A percentile compares a stretch with the other conserved stretches of the same genome.
Evolutionary conservation across 2,113 vertebrate species (phyloP).

Genomic region (Hirundichthys speculiger): DNA sequence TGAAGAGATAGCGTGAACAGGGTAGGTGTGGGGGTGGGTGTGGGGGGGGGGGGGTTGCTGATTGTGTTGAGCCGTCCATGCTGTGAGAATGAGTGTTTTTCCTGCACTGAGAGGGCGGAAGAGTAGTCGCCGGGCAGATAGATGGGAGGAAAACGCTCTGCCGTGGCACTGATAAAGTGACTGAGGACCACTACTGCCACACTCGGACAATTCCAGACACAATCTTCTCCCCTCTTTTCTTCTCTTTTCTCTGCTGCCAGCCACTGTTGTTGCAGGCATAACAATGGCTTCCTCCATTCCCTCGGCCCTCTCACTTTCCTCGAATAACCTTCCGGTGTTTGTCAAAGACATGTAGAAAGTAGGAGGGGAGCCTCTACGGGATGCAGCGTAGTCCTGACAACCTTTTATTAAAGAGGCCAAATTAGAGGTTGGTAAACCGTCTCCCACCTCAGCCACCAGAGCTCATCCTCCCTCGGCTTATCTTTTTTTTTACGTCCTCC

Average conservation of each 20-base stretch:
- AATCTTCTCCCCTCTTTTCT: constrained; percentile 69
- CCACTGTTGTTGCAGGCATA: constrained; percentile 65
- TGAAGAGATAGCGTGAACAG: constrained; percentile 53
- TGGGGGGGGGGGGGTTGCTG: constrained; percentile 11
- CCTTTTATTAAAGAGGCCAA: constrained; percentile 75
- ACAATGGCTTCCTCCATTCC: constrained; percentile 63
- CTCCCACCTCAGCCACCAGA: constrained; percentile 9
- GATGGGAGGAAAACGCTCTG: constrained; percentile 67
- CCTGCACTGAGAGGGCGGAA: constrained; percentile 52
- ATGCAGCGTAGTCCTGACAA: constrained; percentile 68
- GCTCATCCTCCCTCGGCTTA: constrained; percentile 44
- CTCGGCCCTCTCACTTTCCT: constrained; percentile 1
- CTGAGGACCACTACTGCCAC: constrained; percentile 73
- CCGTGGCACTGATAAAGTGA: constrained; percentile 80
- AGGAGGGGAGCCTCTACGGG: constrained; percentile 61
- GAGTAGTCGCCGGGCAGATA: constrained; percentile 68
- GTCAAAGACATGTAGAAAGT: constrained; percentile 58
- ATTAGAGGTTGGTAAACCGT: constrained; percentile 71
- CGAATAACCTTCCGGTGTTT: constrained; percentile 29
- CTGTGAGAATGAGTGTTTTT: constrained; percentile 59
- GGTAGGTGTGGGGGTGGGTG: constrained; percentile 23
- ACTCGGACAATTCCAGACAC: constrained; percentile 75
- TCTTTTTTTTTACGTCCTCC: constrained; percentile 23
- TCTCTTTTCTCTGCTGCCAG: constrained; percentile 66
- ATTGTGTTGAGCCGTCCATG: constrained; percentile 68